Percentiles rank a stretch among this genome's conserved stretches.
Conservation (phyloP, 2,113 vertebrate genomes). For the Fregata magnificens region DNA sequence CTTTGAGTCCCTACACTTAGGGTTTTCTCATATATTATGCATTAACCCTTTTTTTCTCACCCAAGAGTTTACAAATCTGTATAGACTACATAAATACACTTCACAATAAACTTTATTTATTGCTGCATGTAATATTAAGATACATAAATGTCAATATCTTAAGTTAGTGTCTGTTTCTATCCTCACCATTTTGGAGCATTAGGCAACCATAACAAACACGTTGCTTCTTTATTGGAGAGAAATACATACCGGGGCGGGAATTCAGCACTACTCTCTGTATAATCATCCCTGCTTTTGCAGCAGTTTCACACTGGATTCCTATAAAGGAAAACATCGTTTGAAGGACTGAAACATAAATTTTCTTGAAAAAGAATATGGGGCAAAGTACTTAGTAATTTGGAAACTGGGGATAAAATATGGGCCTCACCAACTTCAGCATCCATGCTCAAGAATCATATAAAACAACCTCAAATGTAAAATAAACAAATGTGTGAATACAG, state of each 20-base stretch:
- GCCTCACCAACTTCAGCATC: neutral
- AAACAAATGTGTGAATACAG: neutral
- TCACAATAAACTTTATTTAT: neutral
- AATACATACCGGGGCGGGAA: constrained; percentile 86
- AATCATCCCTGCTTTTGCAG: constrained; percentile 59
- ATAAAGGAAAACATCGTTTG: constrained; percentile 9
- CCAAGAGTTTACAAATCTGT: neutral
- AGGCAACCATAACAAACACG: neutral
- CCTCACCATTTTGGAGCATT: neutral
- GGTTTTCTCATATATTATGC: neutral
- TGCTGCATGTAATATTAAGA: neutral
- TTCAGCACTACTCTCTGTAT: constrained; percentile 83
- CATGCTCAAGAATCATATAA: neutral
- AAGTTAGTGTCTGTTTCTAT: neutral
- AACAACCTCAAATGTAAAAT: neutral
- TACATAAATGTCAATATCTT: neutral
- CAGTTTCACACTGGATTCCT: neutral
- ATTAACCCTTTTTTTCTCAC: neutral
- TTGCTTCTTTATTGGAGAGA: neutral
- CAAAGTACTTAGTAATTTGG: neutral
- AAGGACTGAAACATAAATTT: neutral
- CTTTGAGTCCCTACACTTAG: neutral
- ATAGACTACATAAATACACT: neutral
- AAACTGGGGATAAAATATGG: neutral
- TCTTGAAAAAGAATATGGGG: neutral